Evolutionary conservation across 2,113 vertebrate genomes (phyloP).

Genomic region (Urocolius indicus): DNA sequence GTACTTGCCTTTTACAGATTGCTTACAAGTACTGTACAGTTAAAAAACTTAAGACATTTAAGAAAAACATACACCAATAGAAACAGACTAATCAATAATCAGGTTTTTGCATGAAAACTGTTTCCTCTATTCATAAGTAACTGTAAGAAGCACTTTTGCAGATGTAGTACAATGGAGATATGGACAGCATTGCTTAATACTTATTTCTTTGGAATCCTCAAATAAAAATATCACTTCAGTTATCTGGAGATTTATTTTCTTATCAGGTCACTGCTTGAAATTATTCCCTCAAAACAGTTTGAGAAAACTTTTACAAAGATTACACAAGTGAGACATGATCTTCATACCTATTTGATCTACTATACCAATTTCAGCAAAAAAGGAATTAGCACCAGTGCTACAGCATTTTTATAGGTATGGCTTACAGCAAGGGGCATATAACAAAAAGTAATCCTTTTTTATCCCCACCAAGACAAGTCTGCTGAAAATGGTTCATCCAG

Average conservation of each 20-base stretch:
- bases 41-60: background rate
- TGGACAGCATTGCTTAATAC: background rate
- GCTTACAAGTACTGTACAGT: background rate
- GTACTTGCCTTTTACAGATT: background rate
- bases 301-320: background rate
- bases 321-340: background rate
- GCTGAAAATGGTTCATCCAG: constrained; percentile 35
- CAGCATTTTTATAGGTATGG: background rate
- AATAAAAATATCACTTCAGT: background rate
- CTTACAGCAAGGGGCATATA: background rate
- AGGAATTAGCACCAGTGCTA: background rate
- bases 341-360: background rate
- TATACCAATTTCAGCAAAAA: background rate
- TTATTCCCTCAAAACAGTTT: background rate
- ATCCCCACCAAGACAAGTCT: constrained; percentile 15
- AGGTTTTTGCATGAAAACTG: background rate
- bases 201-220: background rate
- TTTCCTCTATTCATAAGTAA: background rate
- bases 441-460: constrained; percentile 50
- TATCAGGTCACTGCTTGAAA: background rate
- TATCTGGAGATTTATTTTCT: background rate
- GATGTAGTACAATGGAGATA: background rate
- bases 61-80: background rate
- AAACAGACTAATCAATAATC: background rate
- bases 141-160: background rate